Conservation (phyloP, 2,113 vertebrate species). For the Gadus chalcogrammus region DNA sequence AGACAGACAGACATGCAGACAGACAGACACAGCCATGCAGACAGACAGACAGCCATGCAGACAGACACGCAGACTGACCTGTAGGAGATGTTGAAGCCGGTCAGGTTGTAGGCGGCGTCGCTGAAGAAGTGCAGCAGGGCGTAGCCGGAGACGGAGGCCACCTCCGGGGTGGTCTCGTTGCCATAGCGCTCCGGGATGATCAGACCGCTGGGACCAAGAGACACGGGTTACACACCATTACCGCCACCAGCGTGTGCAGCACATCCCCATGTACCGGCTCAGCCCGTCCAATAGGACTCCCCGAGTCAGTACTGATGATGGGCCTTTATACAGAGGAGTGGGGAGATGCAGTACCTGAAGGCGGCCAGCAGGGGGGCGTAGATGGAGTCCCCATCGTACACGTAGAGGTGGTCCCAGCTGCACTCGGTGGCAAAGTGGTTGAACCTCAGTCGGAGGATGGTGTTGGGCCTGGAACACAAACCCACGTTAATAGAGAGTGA, state of each 20-base stretch:
- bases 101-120: conserved; percentile 97
- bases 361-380: conserved; percentile 93
- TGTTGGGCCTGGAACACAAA: conserved; percentile 78
- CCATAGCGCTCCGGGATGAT: conserved; percentile 91
- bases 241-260: neutral
- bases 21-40: neutral
- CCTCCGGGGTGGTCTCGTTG: conserved; percentile 92
- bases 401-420: conserved; percentile 98
- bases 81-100: conserved; percentile 98
- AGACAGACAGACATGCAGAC: neutral
- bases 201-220: conserved; percentile 77
- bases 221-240: neutral
- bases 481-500: too few species aligned
- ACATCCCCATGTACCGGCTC: neutral
- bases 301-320: too few species aligned
- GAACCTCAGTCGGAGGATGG: conserved; percentile 88
- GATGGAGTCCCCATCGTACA: conserved; percentile 96
- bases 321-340: too few species aligned
- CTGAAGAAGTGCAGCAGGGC: conserved; percentile 97
- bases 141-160: conserved; percentile 87
- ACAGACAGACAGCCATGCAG: neutral
- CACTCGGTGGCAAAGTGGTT: conserved; percentile 98
- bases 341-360: conserved; percentile 80
- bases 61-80: conserved; percentile 50
- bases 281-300: neutral